A percentile compares a stretch with the other conserved stretches of the same genome.
These are phyloP conservation scores for Callospermophilus lateralis DNA, from an alignment of 2,113 vertebrate species.

Conservation along the genomic window DNA sequence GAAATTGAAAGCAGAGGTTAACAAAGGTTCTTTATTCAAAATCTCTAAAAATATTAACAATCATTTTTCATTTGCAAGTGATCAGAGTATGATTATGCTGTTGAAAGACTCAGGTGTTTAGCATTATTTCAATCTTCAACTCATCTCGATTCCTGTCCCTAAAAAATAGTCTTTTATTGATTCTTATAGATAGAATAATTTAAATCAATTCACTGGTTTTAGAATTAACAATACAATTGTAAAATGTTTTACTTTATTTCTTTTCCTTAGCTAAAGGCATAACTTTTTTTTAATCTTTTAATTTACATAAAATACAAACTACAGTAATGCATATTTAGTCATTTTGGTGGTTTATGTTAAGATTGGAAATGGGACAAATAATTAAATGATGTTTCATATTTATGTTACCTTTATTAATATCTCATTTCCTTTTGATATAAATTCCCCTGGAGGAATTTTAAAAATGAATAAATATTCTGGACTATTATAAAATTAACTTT, in stretches of 20 bases:
- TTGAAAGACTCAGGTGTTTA: neutral
- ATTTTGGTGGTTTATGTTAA: neutral
- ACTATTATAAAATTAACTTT: neutral
- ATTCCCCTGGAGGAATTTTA: neutral
- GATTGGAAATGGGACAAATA: neutral
- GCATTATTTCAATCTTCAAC: neutral
- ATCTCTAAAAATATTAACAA: conserved; percentile 8
- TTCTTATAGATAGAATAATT: conserved; percentile 14
- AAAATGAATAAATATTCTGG: neutral
- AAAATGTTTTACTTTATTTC: neutral
- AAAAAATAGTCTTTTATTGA: neutral
- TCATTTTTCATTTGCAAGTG: neutral
- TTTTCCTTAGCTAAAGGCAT: neutral
- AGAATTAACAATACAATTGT: neutral
- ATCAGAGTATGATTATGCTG: neutral
- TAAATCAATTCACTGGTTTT: neutral
- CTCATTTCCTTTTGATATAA: neutral
- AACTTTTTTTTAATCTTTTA: conserved; percentile 1
- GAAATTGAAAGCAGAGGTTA: neutral
- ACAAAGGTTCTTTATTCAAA: neutral
- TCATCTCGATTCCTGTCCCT: neutral
- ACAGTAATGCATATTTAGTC: conserved; percentile 15
- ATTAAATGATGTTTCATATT: conserved; percentile 38
- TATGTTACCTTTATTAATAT: neutral
- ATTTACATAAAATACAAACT: neutral